Evolutionary conservation across 2,888 invertebrate genomes (phyloP).

Genomic region (Dicranocentrus wangi): DNA sequence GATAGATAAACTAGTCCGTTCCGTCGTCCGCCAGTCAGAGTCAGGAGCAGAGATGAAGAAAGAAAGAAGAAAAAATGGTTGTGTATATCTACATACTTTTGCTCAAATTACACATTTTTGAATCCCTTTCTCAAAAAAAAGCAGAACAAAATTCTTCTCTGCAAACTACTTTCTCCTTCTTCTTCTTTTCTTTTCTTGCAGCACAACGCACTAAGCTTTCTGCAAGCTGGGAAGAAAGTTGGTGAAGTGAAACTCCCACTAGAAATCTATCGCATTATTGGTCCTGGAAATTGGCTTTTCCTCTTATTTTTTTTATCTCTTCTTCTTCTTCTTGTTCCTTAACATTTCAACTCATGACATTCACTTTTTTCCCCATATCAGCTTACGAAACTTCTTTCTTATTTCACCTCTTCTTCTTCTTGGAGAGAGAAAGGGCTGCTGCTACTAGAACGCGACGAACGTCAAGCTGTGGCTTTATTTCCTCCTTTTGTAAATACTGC

Average conservation of each 20-base stretch:
- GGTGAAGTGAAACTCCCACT: constrained; percentile 41
- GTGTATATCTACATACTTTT: not conserved
- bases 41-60: no score
- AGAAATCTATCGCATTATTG: constrained; percentile 46
- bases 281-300: constrained; percentile 42
- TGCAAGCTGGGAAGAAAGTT: constrained; percentile 31
- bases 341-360: not conserved
- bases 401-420: no score
- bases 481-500: no score
- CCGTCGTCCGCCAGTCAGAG: no score
- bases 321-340: not conserved
- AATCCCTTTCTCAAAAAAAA: constrained; percentile 4
- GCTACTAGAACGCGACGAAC: no score
- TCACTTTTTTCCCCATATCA: not conserved
- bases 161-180: not conserved
- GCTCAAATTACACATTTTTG: constrained; percentile 8
- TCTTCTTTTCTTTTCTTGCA: not conserved
- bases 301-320: not conserved
- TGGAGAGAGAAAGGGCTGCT: no score
- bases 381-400: no score
- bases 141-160: not conserved
- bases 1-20: no score
- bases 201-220: not conserved
- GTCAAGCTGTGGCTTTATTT: no score
- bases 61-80: constrained; percentile 7